phyloP scores from a whole-genome alignment of 2,888 invertebrate genomes.

The Dascillus cervinus region DNA sequence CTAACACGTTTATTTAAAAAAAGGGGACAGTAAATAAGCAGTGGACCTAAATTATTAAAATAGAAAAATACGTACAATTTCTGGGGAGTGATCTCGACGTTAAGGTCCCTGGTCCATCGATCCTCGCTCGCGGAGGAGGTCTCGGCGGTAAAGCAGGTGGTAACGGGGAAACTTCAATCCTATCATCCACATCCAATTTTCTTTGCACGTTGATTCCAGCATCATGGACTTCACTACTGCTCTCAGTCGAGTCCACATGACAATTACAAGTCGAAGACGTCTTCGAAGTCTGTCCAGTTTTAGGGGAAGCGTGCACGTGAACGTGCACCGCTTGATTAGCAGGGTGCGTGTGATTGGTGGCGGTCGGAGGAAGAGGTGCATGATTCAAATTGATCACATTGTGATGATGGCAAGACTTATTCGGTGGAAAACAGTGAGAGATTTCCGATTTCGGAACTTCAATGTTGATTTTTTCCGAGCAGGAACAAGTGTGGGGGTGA shows the following conservation, averaged over 20 bases:
- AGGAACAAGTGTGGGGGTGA: slow-evolving; percentile 32
- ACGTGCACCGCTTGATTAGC: slow-evolving; percentile 30
- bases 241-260: slow-evolving; percentile 33
- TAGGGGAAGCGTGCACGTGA: slow-evolving; percentile 33
- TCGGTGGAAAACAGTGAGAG: slow-evolving; percentile 12
- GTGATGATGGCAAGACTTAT: slow-evolving; percentile 21
- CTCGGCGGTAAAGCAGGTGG: slow-evolving; percentile 44
- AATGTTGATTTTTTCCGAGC: slow-evolving; percentile 27
- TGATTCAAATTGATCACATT: slow-evolving; percentile 21
- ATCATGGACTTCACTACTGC: slow-evolving; percentile 23
- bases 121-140: slow-evolving; percentile 41
- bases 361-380: slow-evolving; percentile 23
- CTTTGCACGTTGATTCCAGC: slow-evolving; percentile 19
- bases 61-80: slow-evolving; percentile 27
- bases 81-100: slow-evolving; percentile 30
- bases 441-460: slow-evolving; percentile 26
- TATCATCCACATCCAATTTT: slow-evolving; percentile 39
- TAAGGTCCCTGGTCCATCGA: slow-evolving; percentile 33
- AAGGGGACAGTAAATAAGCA: no score
- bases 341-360: slow-evolving; percentile 29
- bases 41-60: no score
- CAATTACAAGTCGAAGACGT: slow-evolving; percentile 32
- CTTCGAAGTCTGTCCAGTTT: slow-evolving; percentile 26
- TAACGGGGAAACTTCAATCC: slow-evolving; percentile 40
- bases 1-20: no score